phyloP scores from a whole-genome alignment of 1,140 invertebrate genomes.

The Nephotettix cincticeps region DNA sequence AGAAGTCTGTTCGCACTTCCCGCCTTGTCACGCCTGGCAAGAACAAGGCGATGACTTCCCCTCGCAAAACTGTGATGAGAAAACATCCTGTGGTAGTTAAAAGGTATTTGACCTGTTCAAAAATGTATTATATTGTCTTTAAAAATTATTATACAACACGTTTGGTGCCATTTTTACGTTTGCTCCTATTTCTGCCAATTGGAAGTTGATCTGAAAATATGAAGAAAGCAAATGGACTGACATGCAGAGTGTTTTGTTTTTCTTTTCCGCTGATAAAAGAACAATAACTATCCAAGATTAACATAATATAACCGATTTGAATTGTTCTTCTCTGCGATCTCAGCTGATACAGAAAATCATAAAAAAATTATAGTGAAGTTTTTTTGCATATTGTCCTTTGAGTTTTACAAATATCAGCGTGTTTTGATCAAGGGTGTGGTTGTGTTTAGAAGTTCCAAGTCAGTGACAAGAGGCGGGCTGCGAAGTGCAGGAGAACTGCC shows the following conservation, averaged over 20 bases:
- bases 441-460: too few species aligned
- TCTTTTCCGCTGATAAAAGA: too few species aligned
- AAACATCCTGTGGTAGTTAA: not conserved
- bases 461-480: conserved; percentile 27
- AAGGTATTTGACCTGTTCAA: not conserved
- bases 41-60: not conserved
- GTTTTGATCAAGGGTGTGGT: too few species aligned
- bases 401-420: too few species aligned
- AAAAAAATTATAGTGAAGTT: too few species aligned
- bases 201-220: not conserved
- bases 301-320: too few species aligned
- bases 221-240: not conserved
- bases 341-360: too few species aligned
- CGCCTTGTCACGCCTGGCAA: not conserved
- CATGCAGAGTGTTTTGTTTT: too few species aligned
- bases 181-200: not conserved
- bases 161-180: not conserved
- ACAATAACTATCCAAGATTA: too few species aligned
- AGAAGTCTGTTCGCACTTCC: not conserved
- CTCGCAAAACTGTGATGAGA: not conserved
- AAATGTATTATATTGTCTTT: not conserved
- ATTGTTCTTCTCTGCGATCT: too few species aligned
- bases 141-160: not conserved
- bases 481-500: conserved; percentile 36
- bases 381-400: too few species aligned